Base-by-base conservation (phyloP, 1,140 invertebrate species). In the Drosophila novamexicana region DNA sequence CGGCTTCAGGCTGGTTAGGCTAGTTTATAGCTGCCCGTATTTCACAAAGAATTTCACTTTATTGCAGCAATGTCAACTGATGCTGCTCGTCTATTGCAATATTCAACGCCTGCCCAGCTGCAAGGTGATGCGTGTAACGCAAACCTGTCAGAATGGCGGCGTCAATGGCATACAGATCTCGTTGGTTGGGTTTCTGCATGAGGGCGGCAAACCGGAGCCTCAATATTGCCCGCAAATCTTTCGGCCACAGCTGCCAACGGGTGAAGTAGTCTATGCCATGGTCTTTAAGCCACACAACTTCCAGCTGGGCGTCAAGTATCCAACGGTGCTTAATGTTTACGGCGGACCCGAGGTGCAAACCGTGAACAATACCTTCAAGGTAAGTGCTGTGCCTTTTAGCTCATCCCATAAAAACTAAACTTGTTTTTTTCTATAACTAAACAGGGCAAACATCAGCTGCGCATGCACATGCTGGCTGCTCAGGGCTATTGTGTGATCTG, bases 341-440 rank as follows among this genome's bases (percentile, higher is more conserved):
- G 99, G 98, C 29, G 98, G 99, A 10, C 98, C 98, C 0, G 98
- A 99, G 93, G 98, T 99, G 29, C 98, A 99, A 94, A 94, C 99
- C 37, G 98, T 99, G 40, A 97, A 97, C 37, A 99, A 99, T 93
- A 96, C 96, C 18, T 99, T 98, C 92, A 98, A 98, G 94, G 97
- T 97, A 92, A 89, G 77, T 29, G 22, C 22, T 29, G 22, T 5
- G 22, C 2, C 4, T 3, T 5, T 29, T 29, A 29, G 0, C 22
- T 5, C 2, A 29, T 29, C 22, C 4, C 22, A 29, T 29, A 29
- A 29, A 29, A 5, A 29, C 4, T 5, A 29, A 22, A 3, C 22
- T 29, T 29, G 4, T 29, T 29, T 29, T 4, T 32, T 64, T 58
- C 37, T 44, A 76, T 90, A 16, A 4, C 10, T 14, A 39, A 5